Conservation (phyloP, 2,888 invertebrate genomes). For the Dicyrtomina minuta region DNA sequence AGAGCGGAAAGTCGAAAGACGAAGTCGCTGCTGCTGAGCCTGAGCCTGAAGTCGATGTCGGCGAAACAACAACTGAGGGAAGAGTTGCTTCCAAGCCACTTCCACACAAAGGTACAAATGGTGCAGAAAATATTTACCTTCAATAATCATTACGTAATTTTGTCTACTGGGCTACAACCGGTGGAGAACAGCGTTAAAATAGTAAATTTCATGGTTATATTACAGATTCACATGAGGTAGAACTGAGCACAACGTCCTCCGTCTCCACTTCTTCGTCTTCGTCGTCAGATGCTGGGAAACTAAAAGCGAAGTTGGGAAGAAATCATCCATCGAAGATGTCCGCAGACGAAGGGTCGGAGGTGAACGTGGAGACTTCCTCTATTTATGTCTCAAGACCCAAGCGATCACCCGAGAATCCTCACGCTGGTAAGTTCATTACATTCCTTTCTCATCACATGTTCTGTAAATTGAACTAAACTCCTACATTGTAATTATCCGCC, state of each 20-base stretch:
- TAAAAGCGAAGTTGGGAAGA: conserved; percentile 36
- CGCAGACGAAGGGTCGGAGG: conserved; percentile 40
- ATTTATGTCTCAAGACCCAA: conserved; percentile 37
- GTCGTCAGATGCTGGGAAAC: conserved; percentile 39
- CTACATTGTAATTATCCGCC: too few species aligned
- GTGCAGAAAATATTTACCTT: too few species aligned
- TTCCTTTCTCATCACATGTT: neutral
- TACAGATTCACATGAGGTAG: too few species aligned
- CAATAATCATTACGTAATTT: too few species aligned
- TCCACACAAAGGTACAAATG: too few species aligned
- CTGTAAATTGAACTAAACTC: neutral
- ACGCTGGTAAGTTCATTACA: conserved; percentile 33
- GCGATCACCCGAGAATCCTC: conserved; percentile 33
- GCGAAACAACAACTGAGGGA: conserved; percentile 55
- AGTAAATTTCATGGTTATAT: too few species aligned
- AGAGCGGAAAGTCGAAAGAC: conserved; percentile 55
- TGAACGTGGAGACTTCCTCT: conserved; percentile 47
- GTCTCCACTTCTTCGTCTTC: too few species aligned
- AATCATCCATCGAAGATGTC: too few species aligned
- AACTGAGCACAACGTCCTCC: too few species aligned
- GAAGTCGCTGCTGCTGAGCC: conserved; percentile 57
- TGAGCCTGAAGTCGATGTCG: conserved; percentile 56
- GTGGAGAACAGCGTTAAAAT: too few species aligned
- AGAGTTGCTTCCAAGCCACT: conserved; percentile 36
- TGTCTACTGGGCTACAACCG: too few species aligned